Conservation (phyloP, 2,797 vertebrate genomes). For the Acropternis orthonyx region DNA sequence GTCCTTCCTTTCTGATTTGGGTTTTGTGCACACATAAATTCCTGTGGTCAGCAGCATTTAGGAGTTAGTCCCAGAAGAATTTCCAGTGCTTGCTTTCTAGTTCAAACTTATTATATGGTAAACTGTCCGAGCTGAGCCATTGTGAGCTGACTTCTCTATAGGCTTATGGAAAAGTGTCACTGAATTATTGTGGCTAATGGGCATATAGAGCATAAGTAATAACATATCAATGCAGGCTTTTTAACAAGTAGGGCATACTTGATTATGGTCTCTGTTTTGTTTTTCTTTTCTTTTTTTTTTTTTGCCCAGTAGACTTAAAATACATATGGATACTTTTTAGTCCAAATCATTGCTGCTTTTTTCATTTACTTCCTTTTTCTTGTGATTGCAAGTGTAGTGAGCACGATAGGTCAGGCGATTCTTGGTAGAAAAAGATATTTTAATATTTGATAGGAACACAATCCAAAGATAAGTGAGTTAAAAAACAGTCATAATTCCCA, state of each 20-base stretch:
- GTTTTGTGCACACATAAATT: neutral
- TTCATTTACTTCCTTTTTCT: neutral
- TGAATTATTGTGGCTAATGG: neutral
- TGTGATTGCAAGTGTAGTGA: neutral
- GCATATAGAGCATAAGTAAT: neutral
- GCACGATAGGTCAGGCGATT: neutral
- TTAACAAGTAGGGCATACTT: neutral
- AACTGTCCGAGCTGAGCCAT: neutral
- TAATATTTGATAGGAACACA: neutral
- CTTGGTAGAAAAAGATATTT: neutral
- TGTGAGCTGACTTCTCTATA: neutral
- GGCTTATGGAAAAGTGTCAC: neutral
- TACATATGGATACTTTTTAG: neutral
- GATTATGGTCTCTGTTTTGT: neutral
- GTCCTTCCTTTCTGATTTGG: neutral
- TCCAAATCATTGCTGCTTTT: neutral
- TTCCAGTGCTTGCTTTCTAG: neutral
- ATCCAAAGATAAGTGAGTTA: neutral
- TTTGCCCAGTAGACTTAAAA: neutral
- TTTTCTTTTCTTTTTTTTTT: neutral
- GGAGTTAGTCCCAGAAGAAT: neutral
- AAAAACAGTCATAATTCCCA: neutral
- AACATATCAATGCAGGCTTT: neutral
- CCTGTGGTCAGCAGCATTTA: neutral
- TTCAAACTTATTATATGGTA: neutral